Percentiles rank a stretch among this genome's conserved stretches.
phyloP scores from a whole-genome alignment of 2,113 vertebrate species.

The Aythya baeri region DNA sequence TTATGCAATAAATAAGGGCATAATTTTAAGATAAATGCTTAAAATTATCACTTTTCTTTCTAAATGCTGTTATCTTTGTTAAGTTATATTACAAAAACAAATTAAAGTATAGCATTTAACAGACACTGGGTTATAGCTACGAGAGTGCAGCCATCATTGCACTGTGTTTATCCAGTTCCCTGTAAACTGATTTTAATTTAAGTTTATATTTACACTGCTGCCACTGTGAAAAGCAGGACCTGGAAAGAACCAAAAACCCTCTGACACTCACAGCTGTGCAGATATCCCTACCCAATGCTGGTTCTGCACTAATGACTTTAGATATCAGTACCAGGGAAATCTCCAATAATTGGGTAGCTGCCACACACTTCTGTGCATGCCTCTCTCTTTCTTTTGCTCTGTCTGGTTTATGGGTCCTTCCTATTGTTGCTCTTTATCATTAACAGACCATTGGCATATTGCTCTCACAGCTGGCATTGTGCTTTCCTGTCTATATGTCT shows the following conservation, averaged over 20 bases:
- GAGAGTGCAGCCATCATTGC: not conserved
- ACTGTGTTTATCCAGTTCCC: not conserved
- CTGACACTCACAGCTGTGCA: not conserved
- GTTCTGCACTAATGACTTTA: not conserved
- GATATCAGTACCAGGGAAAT: not conserved
- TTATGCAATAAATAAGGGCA: not conserved
- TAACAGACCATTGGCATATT: conserved; percentile 16
- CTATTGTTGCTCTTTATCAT: not conserved
- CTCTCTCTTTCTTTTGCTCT: conserved; percentile 1
- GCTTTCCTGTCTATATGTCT: conserved; percentile 18
- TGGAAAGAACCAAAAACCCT: not conserved
- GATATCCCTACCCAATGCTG: not conserved
- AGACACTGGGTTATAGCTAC: not conserved
- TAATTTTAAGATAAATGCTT: not conserved
- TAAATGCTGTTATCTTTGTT: not conserved
- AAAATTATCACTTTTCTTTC: not conserved
- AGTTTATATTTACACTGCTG: not conserved
- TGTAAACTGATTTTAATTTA: not conserved
- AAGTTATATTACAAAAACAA: not conserved
- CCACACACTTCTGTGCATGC: not conserved
- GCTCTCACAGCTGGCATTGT: not conserved
- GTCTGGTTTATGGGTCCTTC: not conserved
- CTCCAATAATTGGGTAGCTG: not conserved
- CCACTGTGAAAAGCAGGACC: not conserved
- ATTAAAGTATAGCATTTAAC: not conserved